A percentile compares a stretch with the other conserved stretches of the same genome.
phyloP scores from a whole-genome alignment of 2,797 vertebrate species.

The Halcyon leucocephala region DNA sequence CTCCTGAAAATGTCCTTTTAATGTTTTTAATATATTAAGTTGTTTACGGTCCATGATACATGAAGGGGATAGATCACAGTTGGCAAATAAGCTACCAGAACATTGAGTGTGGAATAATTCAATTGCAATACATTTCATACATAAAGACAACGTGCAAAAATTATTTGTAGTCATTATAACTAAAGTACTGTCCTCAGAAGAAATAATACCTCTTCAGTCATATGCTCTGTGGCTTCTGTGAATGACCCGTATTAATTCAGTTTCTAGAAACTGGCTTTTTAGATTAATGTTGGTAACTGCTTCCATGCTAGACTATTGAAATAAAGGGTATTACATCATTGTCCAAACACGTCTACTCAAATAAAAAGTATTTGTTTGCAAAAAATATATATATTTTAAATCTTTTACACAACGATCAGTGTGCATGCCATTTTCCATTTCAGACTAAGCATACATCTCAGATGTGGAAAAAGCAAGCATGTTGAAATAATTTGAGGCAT shows the following conservation, averaged over 20 bases:
- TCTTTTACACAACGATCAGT: slow-evolving; percentile 78
- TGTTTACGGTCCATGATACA: slow-evolving; percentile 53
- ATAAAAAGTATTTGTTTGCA: slow-evolving; percentile 83
- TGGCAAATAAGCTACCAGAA: slow-evolving; percentile 58
- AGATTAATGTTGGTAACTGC: slow-evolving; percentile 81
- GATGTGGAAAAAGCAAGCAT: slow-evolving; percentile 83
- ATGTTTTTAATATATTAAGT: slow-evolving; percentile 23
- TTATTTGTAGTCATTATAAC: slow-evolving; percentile 74
- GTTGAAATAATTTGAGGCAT: slow-evolving; percentile 87
- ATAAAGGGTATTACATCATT: slow-evolving; percentile 79
- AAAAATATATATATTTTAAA: slow-evolving; percentile 74
- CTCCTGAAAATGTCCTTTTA: background rate
- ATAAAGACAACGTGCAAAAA: slow-evolving; percentile 55
- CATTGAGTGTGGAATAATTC: slow-evolving; percentile 25
- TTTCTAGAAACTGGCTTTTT: slow-evolving; percentile 81
- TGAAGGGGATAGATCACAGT: slow-evolving; percentile 49
- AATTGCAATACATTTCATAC: slow-evolving; percentile 53
- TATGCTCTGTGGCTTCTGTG: slow-evolving; percentile 82
- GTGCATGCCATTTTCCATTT: slow-evolving; percentile 85
- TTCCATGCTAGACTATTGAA: slow-evolving; percentile 77
- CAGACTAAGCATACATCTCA: slow-evolving; percentile 81
- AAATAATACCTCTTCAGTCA: slow-evolving; percentile 81
- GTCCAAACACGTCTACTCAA: slow-evolving; percentile 76
- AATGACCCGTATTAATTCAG: slow-evolving; percentile 83
- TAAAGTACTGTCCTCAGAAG: slow-evolving; percentile 83